Evolutionary conservation across 2,888 invertebrate genomes (phyloP).

Genomic region (Pyrgus malvae): DNA sequence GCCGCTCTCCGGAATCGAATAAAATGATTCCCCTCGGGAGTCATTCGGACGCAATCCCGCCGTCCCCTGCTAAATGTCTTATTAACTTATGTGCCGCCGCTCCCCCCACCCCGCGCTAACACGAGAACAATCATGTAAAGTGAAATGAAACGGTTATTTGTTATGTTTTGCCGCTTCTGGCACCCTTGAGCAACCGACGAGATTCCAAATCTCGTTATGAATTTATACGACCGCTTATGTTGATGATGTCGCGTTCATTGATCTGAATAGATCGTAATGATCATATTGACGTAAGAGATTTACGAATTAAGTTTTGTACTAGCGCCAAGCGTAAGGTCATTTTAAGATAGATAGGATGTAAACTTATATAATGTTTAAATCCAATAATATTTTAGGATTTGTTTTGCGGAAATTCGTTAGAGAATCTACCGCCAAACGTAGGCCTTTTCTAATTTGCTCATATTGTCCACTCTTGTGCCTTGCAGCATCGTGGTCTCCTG

Average conservation of each 20-base stretch:
- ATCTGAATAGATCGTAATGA: conserved; percentile 37
- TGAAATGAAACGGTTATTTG: conserved; percentile 83
- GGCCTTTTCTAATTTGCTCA: no score
- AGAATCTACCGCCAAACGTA: no score
- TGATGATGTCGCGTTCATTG: conserved; percentile 53
- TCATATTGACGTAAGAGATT: no score
- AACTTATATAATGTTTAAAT: no score
- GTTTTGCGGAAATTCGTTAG: no score
- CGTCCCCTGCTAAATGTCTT: conserved; percentile 81
- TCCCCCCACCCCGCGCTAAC: conserved; percentile 52
- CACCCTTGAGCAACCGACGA: conserved; percentile 69
- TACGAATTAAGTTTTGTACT: no score
- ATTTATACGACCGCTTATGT: conserved; percentile 22
- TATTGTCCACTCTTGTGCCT: no score
- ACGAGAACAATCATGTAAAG: conserved; percentile 81
- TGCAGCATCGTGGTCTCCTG: no score
- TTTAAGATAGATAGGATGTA: no score
- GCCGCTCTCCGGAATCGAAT: conserved; percentile 84
- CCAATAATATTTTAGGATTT: no score
- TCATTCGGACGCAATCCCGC: conserved; percentile 85
- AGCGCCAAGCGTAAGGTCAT: no score
- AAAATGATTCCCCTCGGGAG: conserved; percentile 88
- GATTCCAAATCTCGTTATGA: conserved; percentile 45
- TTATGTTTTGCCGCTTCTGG: conserved; percentile 57
- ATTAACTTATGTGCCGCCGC: conserved; percentile 78